These are phyloP conservation scores for Troilus luridus DNA, from an alignment of 2,888 invertebrate species.

Conservation along the genomic window DNA sequence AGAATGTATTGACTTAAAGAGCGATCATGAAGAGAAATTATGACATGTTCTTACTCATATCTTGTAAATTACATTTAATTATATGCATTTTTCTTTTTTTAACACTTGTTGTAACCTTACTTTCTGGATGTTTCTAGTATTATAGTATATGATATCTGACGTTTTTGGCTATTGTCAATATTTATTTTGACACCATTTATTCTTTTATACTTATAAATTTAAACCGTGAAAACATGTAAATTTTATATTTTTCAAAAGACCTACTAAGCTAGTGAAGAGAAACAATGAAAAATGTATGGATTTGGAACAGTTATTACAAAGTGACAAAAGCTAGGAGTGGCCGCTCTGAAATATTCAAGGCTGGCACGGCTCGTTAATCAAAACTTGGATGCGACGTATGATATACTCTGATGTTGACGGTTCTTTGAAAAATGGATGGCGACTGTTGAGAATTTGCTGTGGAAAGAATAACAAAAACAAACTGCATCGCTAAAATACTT, in stretches of 20 bases:
- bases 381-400: slow-evolving; percentile 20
- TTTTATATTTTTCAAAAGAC: not conserved
- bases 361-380: slow-evolving; percentile 20
- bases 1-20: too few relatives aligned
- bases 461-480: not conserved
- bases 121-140: too few relatives aligned
- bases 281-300: slow-evolving; percentile 13
- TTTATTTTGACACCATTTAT: too few relatives aligned
- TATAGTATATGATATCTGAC: too few relatives aligned
- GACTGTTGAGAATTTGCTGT: slow-evolving; percentile 3
- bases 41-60: too few relatives aligned
- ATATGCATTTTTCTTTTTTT: too few relatives aligned
- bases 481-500: not conserved
- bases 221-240: not conserved
- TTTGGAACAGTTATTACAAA: slow-evolving; percentile 16
- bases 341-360: slow-evolving; percentile 14
- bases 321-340: slow-evolving; percentile 5
- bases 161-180: too few relatives aligned
- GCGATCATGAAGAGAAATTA: too few relatives aligned
- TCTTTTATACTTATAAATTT: too few relatives aligned
- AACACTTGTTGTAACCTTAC: too few relatives aligned
- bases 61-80: too few relatives aligned
- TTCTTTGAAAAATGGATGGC: slow-evolving; percentile 15
- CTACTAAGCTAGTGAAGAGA: not conserved
- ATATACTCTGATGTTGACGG: slow-evolving; percentile 37